Evolutionary conservation across 2,113 vertebrate genomes (phyloP), one percentile per base, ranked within the genome.

Genomic region (Syrrhaptes paradoxus): DNA sequence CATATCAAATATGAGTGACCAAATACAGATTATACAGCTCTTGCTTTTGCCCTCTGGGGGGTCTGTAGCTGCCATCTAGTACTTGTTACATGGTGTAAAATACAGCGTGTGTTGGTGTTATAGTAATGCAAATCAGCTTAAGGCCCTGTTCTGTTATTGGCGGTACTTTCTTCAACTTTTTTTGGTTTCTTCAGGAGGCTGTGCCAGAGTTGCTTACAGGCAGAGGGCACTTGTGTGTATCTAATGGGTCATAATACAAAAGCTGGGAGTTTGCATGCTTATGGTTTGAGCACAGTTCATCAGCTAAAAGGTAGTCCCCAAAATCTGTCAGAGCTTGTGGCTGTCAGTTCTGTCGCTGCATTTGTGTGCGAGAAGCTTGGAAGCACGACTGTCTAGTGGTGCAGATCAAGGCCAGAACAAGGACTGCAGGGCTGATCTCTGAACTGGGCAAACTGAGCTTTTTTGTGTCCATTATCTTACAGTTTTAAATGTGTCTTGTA

Each of bases 221-320:
- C 89, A 95, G 91, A 89, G 95, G 86, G 86, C 94, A 95, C 86
- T 89, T 97, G 63, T 90, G 92, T 43, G 41, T 95, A 74, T 81
- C 43, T 92, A 46, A 22, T 4, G 1, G 59, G 68, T 63, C 20
- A 6, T 3, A 24, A 43, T 89, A 43, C 9, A 43, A 48, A 89
- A 90, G 72, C 48, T 86, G 29, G 25, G 63, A 93, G 61, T 57
- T 86, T 81, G 52, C 24, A 75, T 61, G 78, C 25, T 59, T 78
- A 17, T 0, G 0, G 14, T 29, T 66, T 72, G 82, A 68, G 73
- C 10, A 24, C 25, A 29, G 68, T 29, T 34, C 52, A 3, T 71
- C 43, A 34, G 34, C 63, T 59, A 28, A 70, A 61, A 74, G 68
- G 7, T 32, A 31, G 52, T 19, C 32, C 41, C 29, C 46, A 9